phyloP scores from a whole-genome alignment of 92 coral and sea anemone species.

The Pocillopora meandrina region DNA sequence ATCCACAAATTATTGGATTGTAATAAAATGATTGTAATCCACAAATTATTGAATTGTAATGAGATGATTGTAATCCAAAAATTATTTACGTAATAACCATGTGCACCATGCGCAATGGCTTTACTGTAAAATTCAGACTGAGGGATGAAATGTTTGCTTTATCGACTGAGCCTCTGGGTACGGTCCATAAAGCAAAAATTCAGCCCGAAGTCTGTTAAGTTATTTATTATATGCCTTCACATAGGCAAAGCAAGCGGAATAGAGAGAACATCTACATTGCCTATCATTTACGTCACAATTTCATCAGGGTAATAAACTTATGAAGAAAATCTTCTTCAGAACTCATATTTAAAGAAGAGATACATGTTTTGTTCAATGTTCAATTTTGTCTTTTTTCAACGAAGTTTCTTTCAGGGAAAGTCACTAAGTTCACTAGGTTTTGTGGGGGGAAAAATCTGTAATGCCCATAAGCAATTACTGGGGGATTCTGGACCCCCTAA shows the following conservation, averaged over 20 bases:
- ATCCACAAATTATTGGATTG: too few species aligned
- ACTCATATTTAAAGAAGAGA: constrained; percentile 8
- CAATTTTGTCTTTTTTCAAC: background rate
- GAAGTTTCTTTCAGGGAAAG: constrained; percentile 11
- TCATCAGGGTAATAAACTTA: background rate
- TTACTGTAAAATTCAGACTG: constrained; percentile 16
- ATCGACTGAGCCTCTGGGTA: background rate
- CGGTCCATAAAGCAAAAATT: constrained; percentile 19
- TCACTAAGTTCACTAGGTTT: background rate
- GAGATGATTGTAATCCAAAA: too few species aligned
- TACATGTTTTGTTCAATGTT: background rate
- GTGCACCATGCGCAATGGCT: background rate
- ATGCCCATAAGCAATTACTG: constrained; percentile 1
- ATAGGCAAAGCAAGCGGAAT: constrained; percentile 1
- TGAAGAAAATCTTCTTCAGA: constrained; percentile 7
- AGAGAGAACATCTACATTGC: constrained; percentile 11
- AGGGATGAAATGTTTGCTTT: background rate
- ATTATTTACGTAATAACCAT: background rate
- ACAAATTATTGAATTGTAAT: too few species aligned
- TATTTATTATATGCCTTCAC: too few species aligned
- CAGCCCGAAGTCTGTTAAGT: constrained; percentile 1
- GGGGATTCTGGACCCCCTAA: background rate
- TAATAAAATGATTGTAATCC: too few species aligned
- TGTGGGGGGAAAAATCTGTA: constrained; percentile 17
- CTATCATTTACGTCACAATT: background rate